These are phyloP conservation scores for Verasper variegatus DNA, from an alignment of 2,113 vertebrate genomes.

Conservation along the genomic window DNA sequence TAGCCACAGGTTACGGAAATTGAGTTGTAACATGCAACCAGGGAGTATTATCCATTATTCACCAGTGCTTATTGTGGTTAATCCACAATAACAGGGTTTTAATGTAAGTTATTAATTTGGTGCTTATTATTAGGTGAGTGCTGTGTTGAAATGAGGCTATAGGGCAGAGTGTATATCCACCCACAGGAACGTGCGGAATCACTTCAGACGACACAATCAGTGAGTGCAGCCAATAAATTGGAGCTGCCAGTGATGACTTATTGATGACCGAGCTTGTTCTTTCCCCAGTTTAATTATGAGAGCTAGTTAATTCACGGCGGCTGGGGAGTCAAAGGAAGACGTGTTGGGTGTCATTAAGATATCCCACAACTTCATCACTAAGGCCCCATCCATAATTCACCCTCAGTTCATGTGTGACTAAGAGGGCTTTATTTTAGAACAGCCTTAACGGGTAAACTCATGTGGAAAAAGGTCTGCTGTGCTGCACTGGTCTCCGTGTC, in stretches of 20 bases:
- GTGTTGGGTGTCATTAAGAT: constrained; percentile 80
- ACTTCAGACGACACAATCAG: constrained; percentile 62
- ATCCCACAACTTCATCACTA: constrained; percentile 78
- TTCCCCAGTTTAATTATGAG: constrained; percentile 77
- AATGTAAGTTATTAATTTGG: constrained; percentile 35
- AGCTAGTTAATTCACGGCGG: constrained; percentile 72
- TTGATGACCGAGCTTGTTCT: constrained; percentile 77
- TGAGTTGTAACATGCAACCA: constrained; percentile 44
- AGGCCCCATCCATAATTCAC: constrained; percentile 81
- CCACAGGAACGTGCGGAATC: constrained; percentile 48
- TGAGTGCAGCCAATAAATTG: constrained; percentile 47
- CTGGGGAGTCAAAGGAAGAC: constrained; percentile 57
- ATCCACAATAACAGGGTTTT: constrained; percentile 34
- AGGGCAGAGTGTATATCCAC: constrained; percentile 12
- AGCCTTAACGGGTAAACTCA: constrained; percentile 81
- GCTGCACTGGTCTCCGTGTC: constrained; percentile 74
- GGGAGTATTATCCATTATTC: constrained; percentile 35
- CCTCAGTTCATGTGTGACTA: constrained; percentile 73
- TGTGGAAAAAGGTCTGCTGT: constrained; percentile 81
- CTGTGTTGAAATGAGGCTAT: constrained; percentile 33
- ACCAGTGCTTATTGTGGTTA: constrained; percentile 34
- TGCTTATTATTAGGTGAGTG: constrained; percentile 48
- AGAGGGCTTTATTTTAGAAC: constrained; percentile 79
- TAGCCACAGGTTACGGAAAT: constrained; percentile 45
- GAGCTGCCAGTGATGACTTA: constrained; percentile 74